phyloP scores from a whole-genome alignment of 2,113 vertebrate species.

The Apeltes quadracus region DNA sequence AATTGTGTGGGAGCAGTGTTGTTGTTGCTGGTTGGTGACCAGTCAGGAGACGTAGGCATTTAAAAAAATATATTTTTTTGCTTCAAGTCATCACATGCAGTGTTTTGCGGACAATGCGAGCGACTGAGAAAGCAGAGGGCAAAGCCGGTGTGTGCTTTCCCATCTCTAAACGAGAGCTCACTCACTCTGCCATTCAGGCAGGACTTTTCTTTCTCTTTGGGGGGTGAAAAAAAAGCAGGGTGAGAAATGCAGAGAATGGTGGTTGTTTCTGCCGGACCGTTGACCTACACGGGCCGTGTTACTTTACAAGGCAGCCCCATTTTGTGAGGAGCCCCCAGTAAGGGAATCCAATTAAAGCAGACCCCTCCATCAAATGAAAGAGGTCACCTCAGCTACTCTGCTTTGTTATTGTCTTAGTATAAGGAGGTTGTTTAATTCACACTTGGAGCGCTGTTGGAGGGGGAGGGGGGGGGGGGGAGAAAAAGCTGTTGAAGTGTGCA shows the following conservation, averaged over 20 bases:
- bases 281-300: not conserved
- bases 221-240: not conserved
- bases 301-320: not conserved
- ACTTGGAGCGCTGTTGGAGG: not conserved
- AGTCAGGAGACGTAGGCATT: conserved; percentile 1
- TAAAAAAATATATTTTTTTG: not conserved
- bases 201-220: not conserved
- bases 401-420: not conserved
- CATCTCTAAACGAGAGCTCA: conserved; percentile 17
- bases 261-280: conserved; percentile 8
- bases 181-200: conserved; percentile 6
- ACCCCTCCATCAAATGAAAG: not conserved
- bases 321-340: not conserved
- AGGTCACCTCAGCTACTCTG: not conserved
- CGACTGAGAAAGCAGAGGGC: conserved; percentile 3
- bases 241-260: conserved; percentile 3
- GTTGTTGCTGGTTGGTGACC: not conserved
- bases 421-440: not conserved
- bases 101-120: not conserved
- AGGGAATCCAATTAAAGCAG: conserved; percentile 8
- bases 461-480: too few relatives aligned
- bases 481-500: not conserved
- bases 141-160: conserved; percentile 20
- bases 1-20: conserved; percentile 13
- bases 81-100: not conserved